A percentile compares a stretch with the other conserved stretches of the same genome.
These are phyloP conservation scores for Pyrrhosoma nymphula DNA, from an alignment of 2,888 invertebrate genomes.

Conservation along the genomic window DNA sequence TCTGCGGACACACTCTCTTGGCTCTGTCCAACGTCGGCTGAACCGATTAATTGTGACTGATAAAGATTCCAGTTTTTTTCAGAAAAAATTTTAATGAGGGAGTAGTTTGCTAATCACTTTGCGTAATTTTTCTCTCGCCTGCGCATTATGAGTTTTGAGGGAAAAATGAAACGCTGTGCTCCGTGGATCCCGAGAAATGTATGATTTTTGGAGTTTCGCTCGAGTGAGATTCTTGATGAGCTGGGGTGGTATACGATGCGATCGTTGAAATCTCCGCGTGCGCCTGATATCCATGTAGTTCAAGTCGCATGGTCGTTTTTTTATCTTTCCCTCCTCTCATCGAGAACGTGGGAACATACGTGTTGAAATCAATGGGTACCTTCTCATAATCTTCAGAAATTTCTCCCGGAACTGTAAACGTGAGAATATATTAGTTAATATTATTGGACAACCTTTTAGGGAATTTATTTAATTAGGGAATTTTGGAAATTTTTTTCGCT, in stretches of 20 bases:
- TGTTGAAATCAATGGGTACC: background rate
- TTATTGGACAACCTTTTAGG: background rate
- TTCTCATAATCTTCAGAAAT: background rate
- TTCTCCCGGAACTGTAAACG: background rate
- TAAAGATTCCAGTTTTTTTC: background rate
- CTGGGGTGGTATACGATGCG: background rate
- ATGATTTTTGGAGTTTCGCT: background rate
- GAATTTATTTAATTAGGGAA: background rate
- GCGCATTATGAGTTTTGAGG: background rate
- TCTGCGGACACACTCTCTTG: background rate
- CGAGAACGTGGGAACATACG: background rate
- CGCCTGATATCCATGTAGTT: background rate
- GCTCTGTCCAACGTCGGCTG: background rate
- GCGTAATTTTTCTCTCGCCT: background rate
- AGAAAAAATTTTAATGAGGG: background rate
- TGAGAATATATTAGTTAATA: too few relatives aligned
- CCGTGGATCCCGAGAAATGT: background rate
- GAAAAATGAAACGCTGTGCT: background rate
- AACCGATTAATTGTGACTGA: slow-evolving; percentile 7
- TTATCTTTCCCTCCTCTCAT: background rate
- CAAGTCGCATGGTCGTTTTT: background rate
- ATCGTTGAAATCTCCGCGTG: background rate
- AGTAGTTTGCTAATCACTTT: background rate
- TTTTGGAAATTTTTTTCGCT: background rate
- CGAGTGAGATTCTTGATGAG: background rate